These are phyloP conservation scores for Zoanthus gigantus DNA, from an alignment of 92 coral and sea anemone species.

Conservation along the genomic window DNA sequence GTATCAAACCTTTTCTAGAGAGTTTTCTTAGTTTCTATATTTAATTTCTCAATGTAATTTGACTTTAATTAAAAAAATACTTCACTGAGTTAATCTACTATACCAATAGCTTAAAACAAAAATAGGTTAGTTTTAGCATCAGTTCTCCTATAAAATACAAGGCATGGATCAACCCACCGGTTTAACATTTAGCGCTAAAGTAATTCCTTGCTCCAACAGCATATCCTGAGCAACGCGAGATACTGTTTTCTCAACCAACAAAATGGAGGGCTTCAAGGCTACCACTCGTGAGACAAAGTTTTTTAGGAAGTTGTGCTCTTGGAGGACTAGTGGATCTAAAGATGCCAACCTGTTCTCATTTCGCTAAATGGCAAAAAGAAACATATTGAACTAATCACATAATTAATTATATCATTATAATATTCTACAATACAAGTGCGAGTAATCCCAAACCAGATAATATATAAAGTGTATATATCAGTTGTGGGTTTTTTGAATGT, in stretches of 20 bases:
- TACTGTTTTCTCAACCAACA: slow-evolving; percentile 95
- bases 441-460: no score
- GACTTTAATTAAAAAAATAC: no score
- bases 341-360: slow-evolving; percentile 96
- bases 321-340: slow-evolving; percentile 88
- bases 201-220: slow-evolving; percentile 86
- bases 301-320: slow-evolving; percentile 90
- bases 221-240: slow-evolving; percentile 95
- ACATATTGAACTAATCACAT: neutral
- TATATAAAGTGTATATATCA: no score
- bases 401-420: neutral
- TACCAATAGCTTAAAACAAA: no score
- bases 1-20: no score
- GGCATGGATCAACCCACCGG: slow-evolving; percentile 66
- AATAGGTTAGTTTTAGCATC: no score
- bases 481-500: no score
- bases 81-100: no score
- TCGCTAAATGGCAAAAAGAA: slow-evolving; percentile 59
- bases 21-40: no score
- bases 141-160: no score
- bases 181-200: slow-evolving; percentile 91
- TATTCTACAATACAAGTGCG: neutral
- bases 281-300: slow-evolving; percentile 92
- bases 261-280: slow-evolving; percentile 79
- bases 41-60: no score